These are phyloP conservation scores for Sarcophaga variegata DNA, from an alignment of 2,888 invertebrate genomes.

Conservation along the genomic window DNA sequence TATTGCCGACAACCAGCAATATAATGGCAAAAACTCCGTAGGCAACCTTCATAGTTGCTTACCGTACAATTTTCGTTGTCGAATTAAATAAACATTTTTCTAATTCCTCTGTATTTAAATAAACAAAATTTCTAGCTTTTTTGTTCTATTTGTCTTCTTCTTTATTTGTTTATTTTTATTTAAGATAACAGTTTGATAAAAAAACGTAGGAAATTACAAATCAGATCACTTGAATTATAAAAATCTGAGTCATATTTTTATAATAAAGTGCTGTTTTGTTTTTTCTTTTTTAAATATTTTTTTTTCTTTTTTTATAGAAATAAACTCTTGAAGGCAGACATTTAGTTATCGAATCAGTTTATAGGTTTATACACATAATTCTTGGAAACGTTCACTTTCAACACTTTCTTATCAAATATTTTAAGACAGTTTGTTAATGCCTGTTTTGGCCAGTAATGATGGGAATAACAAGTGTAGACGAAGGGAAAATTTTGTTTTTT, in stretches of 20 bases:
- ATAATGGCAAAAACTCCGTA: not conserved
- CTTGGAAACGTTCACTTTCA: not conserved
- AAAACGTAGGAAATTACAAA: not conserved
- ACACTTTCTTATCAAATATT: slow-evolving; percentile 13
- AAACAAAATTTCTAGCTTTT: not conserved
- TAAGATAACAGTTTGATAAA: slow-evolving; percentile 28
- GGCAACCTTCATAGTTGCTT: slow-evolving; percentile 35
- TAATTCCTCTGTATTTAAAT: slow-evolving; percentile 20
- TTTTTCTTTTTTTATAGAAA: not conserved
- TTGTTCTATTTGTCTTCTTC: not conserved
- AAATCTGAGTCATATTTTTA: not conserved
- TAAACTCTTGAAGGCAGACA: not conserved
- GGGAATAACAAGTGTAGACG: not conserved
- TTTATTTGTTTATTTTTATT: slow-evolving; percentile 17
- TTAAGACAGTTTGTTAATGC: not conserved
- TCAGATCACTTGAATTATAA: not conserved
- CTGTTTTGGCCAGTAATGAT: not conserved
- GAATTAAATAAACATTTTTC: slow-evolving; percentile 13
- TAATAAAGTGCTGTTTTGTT: not conserved
- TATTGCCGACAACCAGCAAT: not conserved
- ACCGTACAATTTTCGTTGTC: not conserved
- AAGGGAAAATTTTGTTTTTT: no score
- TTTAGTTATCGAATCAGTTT: not conserved
- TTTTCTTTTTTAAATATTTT: not conserved
- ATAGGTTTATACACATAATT: not conserved